Evolutionary conservation across 2,797 vertebrate genomes (phyloP).

Genomic region (Clarias pachynema): DNA sequence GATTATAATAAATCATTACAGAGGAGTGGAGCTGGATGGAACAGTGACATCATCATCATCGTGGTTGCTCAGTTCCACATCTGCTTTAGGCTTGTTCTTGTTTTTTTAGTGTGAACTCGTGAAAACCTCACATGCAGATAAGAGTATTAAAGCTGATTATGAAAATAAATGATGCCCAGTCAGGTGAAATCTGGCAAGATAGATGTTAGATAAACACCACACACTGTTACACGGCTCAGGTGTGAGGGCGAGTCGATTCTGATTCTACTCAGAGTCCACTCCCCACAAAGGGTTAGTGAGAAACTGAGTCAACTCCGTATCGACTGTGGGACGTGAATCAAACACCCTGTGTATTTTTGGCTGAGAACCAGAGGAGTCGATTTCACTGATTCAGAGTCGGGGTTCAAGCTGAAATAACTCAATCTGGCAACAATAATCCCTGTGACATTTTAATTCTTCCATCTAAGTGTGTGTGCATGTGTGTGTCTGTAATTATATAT

Average conservation of each 20-base stretch:
- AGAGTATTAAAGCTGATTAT: background rate
- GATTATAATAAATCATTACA: background rate
- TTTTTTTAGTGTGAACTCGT: background rate
- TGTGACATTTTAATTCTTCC: background rate
- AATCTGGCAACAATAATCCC: background rate
- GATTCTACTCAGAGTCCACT: background rate
- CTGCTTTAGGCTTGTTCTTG: background rate
- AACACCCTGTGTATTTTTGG: background rate
- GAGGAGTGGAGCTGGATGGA: background rate
- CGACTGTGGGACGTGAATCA: background rate
- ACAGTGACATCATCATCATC: background rate
- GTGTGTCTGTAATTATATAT: background rate
- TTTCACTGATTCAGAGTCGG: background rate
- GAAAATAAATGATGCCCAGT: background rate
- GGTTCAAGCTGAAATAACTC: background rate
- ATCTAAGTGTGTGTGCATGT: background rate
- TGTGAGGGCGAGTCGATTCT: no score
- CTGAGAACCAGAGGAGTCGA: background rate
- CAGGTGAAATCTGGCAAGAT: background rate
- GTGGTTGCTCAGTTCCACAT: background rate
- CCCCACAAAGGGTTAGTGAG: background rate
- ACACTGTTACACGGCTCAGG: background rate
- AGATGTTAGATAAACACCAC: background rate
- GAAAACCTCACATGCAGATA: background rate
- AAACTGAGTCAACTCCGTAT: background rate